A percentile compares a stretch with the other conserved stretches of the same genome.
Evolutionary conservation across 2,113 vertebrate genomes (phyloP).

Genomic region (Heteronetta atricapilla): DNA sequence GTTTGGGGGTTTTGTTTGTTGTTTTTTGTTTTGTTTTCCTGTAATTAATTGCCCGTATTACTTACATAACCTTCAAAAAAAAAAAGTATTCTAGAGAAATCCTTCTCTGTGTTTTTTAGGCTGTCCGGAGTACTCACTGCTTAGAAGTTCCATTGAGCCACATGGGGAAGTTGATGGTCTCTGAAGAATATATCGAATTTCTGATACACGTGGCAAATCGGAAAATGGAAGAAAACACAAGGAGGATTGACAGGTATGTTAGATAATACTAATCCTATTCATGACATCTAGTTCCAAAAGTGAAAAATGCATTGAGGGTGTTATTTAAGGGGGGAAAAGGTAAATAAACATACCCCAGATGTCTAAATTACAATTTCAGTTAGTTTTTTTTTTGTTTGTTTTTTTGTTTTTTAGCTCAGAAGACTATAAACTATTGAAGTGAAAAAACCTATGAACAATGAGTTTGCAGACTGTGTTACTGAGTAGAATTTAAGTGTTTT

Average conservation of each 20-base stretch:
- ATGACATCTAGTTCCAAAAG: background rate
- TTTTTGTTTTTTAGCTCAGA: background rate
- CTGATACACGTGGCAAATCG: constrained; percentile 85
- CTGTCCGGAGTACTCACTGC: constrained; percentile 91
- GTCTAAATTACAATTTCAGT: background rate
- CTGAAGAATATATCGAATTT: constrained; percentile 86
- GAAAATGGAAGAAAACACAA: constrained; percentile 93
- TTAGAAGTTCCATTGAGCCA: constrained; percentile 91
- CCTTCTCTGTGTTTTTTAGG: constrained; percentile 69
- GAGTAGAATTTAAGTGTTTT: background rate
- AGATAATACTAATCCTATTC: background rate
- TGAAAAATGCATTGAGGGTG: background rate
- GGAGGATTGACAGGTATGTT: constrained; percentile 87
- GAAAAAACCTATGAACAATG: background rate
- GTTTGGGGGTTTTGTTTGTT: background rate
- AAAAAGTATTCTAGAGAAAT: background rate
- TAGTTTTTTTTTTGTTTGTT: background rate
- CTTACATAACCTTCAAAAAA: background rate
- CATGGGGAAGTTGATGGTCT: constrained; percentile 85
- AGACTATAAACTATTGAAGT: background rate
- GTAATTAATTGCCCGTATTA: background rate
- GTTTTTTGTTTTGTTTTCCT: background rate
- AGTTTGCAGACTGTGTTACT: background rate
- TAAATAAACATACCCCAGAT: background rate
- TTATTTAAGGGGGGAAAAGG: background rate